phyloP scores from a whole-genome alignment of 2,888 invertebrate genomes.

The Synanthedon vespiformis region DNA sequence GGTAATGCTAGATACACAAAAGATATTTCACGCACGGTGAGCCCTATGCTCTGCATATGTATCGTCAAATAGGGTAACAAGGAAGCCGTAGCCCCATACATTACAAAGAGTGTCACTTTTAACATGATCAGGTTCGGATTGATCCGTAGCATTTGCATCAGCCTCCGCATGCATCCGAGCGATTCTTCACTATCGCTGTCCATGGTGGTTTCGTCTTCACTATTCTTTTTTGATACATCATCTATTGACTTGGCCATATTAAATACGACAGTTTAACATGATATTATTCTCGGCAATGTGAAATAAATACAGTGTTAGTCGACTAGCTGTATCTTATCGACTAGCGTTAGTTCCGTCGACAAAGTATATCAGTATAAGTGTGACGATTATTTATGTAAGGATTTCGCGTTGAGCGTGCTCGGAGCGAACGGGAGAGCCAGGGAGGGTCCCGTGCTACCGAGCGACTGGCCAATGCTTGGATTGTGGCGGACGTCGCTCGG shows the following conservation, averaged over 20 bases:
- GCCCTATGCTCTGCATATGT: conserved; percentile 91
- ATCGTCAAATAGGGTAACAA: conserved; percentile 88
- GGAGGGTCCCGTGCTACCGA: conserved; percentile 52
- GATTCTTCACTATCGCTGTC: conserved; percentile 53
- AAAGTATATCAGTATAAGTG: conserved; percentile 27
- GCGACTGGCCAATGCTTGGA: conserved; percentile 47
- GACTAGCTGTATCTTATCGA: conserved; percentile 58
- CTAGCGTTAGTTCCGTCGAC: conserved; percentile 42
- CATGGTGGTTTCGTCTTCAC: conserved; percentile 56
- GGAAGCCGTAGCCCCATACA: conserved; percentile 88
- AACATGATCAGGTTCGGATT: conserved; percentile 84
- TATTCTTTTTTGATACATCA: conserved; percentile 50
- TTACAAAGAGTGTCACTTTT: conserved; percentile 84
- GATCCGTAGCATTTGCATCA: conserved; percentile 67
- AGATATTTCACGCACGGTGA: conserved; percentile 88
- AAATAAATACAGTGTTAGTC: conserved; percentile 25
- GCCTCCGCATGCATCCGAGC: conserved; percentile 48
- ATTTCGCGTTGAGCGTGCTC: conserved; percentile 19
- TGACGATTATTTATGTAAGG: conserved; percentile 52
- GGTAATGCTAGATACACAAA: conserved; percentile 89
- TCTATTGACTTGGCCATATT: conserved; percentile 45
- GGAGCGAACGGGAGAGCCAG: conserved; percentile 41
- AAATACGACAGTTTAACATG: not conserved
- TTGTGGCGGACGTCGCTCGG: conserved; percentile 54
- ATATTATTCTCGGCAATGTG: not conserved